These are phyloP conservation scores for Lipotes vexillifer DNA, from an alignment of 2,113 vertebrate genomes.

Conservation along the genomic window DNA sequence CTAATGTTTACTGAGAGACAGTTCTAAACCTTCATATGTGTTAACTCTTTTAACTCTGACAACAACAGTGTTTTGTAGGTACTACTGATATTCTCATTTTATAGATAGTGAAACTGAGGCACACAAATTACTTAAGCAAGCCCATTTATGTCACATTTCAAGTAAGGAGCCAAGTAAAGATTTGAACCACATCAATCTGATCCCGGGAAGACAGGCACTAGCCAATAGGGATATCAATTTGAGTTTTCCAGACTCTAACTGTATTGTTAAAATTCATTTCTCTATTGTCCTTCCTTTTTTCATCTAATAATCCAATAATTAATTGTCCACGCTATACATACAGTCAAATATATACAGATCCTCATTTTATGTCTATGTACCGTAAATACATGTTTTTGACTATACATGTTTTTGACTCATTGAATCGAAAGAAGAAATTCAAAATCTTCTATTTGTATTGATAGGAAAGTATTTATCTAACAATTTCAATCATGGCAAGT, in stretches of 20 bases:
- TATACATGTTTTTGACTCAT: background rate
- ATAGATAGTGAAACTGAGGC: background rate
- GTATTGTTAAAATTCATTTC: background rate
- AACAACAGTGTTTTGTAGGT: background rate
- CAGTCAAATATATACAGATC: background rate
- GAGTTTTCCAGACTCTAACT: background rate
- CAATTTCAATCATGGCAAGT: background rate
- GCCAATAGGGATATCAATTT: background rate
- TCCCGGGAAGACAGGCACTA: background rate
- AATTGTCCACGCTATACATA: background rate
- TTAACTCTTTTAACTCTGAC: background rate
- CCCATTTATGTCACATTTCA: background rate
- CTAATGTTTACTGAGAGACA: background rate
- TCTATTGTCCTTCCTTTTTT: background rate
- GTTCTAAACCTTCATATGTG: background rate
- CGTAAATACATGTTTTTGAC: background rate
- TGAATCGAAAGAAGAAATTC: background rate
- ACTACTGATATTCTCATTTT: background rate
- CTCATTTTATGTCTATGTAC: background rate
- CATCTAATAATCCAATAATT: background rate
- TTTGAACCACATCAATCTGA: background rate
- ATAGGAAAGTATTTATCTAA: constrained; percentile 6
- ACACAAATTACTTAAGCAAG: background rate
- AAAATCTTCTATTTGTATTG: background rate
- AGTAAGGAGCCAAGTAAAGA: background rate